phyloP scores from a whole-genome alignment of 1,140 invertebrate genomes.

The Megalopta genalis region DNA sequence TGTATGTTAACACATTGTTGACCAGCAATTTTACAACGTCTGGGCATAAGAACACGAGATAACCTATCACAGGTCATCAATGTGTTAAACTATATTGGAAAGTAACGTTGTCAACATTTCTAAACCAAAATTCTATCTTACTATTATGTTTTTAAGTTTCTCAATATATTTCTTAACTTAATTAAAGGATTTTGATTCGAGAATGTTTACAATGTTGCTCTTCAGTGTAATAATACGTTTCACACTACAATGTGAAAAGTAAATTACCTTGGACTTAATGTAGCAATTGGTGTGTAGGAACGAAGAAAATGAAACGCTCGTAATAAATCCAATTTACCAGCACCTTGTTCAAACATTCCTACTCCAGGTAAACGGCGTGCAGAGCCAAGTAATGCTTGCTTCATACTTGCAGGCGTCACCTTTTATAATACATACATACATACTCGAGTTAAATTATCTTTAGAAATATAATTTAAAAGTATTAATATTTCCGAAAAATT shows the following conservation, averaged over 20 bases:
- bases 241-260: neutral
- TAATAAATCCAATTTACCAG: constrained; percentile 94
- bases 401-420: constrained; percentile 96
- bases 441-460: neutral
- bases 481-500: neutral
- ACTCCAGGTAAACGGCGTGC: constrained; percentile 90
- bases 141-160: too few species aligned
- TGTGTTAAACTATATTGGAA: neutral
- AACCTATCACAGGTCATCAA: too few species aligned
- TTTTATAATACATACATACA: constrained; percentile 65
- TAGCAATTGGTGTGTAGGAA: constrained; percentile 72
- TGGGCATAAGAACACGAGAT: too few species aligned
- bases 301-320: constrained; percentile 75
- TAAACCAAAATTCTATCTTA: too few species aligned
- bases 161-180: too few species aligned
- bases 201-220: neutral
- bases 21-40: too few species aligned
- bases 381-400: constrained; percentile 94
- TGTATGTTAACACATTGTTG: too few species aligned
- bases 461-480: neutral
- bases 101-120: neutral
- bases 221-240: constrained; percentile 7
- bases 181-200: too few species aligned
- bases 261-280: constrained; percentile 82
- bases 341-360: constrained; percentile 98